Evolutionary conservation across 2,888 invertebrate genomes (phyloP).

Genomic region (Orchesella flavescens): DNA sequence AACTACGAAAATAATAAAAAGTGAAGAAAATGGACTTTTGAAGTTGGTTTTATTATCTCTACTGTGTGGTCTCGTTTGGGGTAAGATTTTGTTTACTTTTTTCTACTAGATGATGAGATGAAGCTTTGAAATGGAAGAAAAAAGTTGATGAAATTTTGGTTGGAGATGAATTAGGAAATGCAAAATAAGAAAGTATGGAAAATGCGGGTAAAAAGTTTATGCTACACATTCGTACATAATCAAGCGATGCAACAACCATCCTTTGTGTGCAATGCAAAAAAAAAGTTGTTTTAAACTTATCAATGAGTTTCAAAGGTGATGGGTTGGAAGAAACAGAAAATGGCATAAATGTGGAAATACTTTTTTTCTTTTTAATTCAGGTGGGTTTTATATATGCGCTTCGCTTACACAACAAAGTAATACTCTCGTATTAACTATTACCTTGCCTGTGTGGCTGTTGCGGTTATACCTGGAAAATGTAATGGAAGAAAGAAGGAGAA

Average conservation of each 20-base stretch:
- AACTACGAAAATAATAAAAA: not conserved
- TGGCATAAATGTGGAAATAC: not conserved
- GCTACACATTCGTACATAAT: slow-evolving; percentile 3
- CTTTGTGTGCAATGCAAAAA: not conserved
- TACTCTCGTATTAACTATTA: not conserved
- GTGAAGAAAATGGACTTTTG: slow-evolving; percentile 10
- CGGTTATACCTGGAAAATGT: slow-evolving; percentile 25
- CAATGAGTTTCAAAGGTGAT: slow-evolving; percentile 40
- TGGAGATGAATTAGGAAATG: slow-evolving; percentile 18
- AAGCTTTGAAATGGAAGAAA: slow-evolving; percentile 35
- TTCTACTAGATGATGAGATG: slow-evolving; percentile 41
- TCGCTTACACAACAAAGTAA: not conserved
- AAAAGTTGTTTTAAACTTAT: not conserved
- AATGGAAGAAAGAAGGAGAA: slow-evolving; percentile 55
- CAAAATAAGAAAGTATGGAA: slow-evolving; percentile 2
- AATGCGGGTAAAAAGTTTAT: not conserved
- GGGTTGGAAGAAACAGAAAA: slow-evolving; percentile 14
- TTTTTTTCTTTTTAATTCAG: not conserved
- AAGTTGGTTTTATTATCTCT: not conserved
- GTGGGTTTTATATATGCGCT: not conserved
- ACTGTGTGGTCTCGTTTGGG: not conserved
- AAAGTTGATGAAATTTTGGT: slow-evolving; percentile 55
- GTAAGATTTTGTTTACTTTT: slow-evolving; percentile 52
- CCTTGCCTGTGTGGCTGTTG: not conserved
- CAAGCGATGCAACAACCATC: not conserved